Conservation (phyloP, 2,797 vertebrate species). For the Argya squamiceps region DNA sequence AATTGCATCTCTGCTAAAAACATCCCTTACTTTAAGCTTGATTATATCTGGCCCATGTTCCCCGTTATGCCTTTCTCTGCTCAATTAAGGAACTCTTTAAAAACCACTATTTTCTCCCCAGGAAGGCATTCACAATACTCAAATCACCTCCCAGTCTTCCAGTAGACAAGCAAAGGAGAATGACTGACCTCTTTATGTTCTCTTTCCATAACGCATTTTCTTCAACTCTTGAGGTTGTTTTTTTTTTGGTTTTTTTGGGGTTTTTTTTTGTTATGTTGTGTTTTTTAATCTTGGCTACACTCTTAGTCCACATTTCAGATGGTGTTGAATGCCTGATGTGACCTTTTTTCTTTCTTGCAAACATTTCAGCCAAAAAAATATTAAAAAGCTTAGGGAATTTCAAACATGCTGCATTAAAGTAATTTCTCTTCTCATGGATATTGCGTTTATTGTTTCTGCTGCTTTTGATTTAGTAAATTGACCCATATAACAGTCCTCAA, state of each 20-base stretch:
- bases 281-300: background rate
- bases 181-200: background rate
- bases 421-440: background rate
- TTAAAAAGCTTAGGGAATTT: background rate
- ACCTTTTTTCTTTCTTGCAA: background rate
- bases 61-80: background rate
- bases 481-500: background rate
- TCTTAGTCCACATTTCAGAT: background rate
- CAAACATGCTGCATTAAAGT: background rate
- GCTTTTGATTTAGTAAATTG: constrained; percentile 14
- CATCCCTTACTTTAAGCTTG: background rate
- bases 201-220: background rate
- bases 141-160: background rate
- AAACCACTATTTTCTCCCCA: background rate
- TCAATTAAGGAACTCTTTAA: background rate
- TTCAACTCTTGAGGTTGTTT: background rate
- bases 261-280: background rate
- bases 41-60: background rate
- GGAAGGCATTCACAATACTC: background rate
- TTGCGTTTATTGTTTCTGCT: background rate
- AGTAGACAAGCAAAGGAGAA: background rate
- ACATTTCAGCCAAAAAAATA: background rate
- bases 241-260: background rate
- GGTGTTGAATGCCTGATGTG: background rate
- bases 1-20: background rate